These are phyloP conservation scores for Coccyzus lansbergi DNA, from an alignment of 2,797 vertebrate genomes.

Conservation along the genomic window DNA sequence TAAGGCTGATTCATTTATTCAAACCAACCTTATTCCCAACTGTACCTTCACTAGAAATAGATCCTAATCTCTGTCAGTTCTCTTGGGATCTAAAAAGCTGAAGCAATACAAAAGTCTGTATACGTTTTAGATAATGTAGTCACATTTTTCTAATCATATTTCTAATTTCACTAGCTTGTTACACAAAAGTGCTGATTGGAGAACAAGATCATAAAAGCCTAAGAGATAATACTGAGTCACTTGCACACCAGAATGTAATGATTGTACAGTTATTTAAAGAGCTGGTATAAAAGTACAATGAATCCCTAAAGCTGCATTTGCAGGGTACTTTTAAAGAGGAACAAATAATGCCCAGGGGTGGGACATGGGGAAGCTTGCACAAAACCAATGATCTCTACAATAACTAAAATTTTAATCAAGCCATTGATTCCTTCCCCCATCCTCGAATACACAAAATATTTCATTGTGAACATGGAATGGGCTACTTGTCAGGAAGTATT, in stretches of 20 bases:
- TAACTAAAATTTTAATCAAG: conserved; percentile 56
- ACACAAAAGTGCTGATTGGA: conserved; percentile 58
- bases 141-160: conserved; percentile 75
- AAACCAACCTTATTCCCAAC: conserved; percentile 65
- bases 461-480: background rate
- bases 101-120: conserved; percentile 62
- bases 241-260: conserved; percentile 52
- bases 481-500: background rate
- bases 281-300: conserved; percentile 12
- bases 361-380: background rate
- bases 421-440: background rate
- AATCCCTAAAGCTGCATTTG: conserved; percentile 45
- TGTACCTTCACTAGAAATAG: conserved; percentile 72
- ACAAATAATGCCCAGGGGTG: conserved; percentile 34
- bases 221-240: conserved; percentile 59
- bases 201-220: conserved; percentile 60
- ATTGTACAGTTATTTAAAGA: conserved; percentile 42
- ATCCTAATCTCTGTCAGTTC: conserved; percentile 67
- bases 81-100: conserved; percentile 54
- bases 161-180: conserved; percentile 70
- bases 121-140: conserved; percentile 71
- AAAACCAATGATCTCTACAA: conserved; percentile 27
- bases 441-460: background rate
- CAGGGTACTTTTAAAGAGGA: conserved; percentile 30
- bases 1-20: conserved; percentile 68